Conservation (phyloP, 2,113 vertebrate species). For the Lipophrys pholis region DNA sequence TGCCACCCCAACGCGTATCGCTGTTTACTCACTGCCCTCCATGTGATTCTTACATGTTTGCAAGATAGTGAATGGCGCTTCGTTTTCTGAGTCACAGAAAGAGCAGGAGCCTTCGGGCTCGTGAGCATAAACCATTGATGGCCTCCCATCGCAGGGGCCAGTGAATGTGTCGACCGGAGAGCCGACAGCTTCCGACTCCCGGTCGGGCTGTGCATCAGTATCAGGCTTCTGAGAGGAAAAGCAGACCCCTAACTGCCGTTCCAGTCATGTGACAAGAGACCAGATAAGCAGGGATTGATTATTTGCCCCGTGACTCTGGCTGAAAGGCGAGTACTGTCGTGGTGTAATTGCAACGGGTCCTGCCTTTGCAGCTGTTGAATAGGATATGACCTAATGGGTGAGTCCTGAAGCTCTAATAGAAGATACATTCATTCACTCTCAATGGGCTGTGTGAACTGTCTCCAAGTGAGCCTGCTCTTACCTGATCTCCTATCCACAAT, state of each 20-base stretch:
- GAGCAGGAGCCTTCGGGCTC: conserved; percentile 35
- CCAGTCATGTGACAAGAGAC: conserved; percentile 48
- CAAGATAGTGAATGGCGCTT: conserved; percentile 20
- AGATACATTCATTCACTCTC: conserved; percentile 3
- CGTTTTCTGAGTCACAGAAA: conserved; percentile 18
- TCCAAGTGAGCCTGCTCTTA: conserved; percentile 6
- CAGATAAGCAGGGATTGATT: conserved; percentile 65
- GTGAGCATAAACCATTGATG: conserved; percentile 36
- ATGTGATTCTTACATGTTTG: conserved; percentile 46
- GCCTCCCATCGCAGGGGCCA: conserved; percentile 12
- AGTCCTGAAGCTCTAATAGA: conserved; percentile 30
- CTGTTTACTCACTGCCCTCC: neutral
- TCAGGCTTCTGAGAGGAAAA: conserved; percentile 32
- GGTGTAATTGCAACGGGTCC: conserved; percentile 32
- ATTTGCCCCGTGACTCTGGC: conserved; percentile 39
- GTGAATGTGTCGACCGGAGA: conserved; percentile 33
- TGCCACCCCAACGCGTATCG: conserved; percentile 31
- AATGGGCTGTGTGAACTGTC: conserved; percentile 25
- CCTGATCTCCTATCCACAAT: conserved; percentile 9
- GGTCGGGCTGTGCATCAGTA: conserved; percentile 36
- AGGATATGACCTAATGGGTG: conserved; percentile 31
- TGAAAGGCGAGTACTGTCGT: conserved; percentile 49
- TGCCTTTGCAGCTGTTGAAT: conserved; percentile 37
- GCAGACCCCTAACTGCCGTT: conserved; percentile 28
- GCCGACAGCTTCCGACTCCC: conserved; percentile 16